Conservation (phyloP, 2,888 invertebrate genomes). For the Sialis fuliginosa region DNA sequence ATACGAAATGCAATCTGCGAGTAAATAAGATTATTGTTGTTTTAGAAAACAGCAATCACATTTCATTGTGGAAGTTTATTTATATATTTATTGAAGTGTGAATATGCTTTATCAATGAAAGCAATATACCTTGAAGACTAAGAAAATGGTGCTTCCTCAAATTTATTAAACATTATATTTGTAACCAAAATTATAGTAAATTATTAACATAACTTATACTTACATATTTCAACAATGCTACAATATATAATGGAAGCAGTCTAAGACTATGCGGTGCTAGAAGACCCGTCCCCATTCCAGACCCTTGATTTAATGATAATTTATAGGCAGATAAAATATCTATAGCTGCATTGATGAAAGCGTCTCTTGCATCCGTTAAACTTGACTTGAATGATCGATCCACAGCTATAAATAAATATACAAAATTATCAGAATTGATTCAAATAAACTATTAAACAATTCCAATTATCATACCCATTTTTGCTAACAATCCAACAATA, state of each 20-base stretch:
- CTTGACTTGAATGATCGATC: slow-evolving; percentile 77
- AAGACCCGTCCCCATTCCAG: slow-evolving; percentile 38
- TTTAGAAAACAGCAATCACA: background rate
- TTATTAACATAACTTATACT: slow-evolving; percentile 18
- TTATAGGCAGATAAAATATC: slow-evolving; percentile 71
- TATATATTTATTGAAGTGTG: too few relatives aligned
- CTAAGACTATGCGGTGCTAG: slow-evolving; percentile 60
- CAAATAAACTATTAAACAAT: background rate
- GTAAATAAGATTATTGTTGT: background rate
- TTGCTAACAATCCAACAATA: slow-evolving; percentile 77
- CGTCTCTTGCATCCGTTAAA: slow-evolving; percentile 86
- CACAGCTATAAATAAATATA: slow-evolving; percentile 42
- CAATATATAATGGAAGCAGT: slow-evolving; percentile 73
- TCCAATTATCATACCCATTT: slow-evolving; percentile 63
- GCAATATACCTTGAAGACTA: too few relatives aligned
- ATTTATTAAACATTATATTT: too few relatives aligned
- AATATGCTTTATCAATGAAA: background rate
- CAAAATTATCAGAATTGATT: background rate
- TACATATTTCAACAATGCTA: slow-evolving; percentile 76
- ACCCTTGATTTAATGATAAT: slow-evolving; percentile 41
- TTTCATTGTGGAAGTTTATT: too few relatives aligned
- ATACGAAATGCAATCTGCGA: slow-evolving; percentile 71
- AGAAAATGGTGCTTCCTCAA: too few relatives aligned
- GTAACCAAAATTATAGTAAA: background rate
- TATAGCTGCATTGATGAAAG: slow-evolving; percentile 84